Percentiles rank a stretch among this genome's conserved stretches.
phyloP scores from a whole-genome alignment of 2,113 vertebrate species.

The Phainopepla nitens region DNA sequence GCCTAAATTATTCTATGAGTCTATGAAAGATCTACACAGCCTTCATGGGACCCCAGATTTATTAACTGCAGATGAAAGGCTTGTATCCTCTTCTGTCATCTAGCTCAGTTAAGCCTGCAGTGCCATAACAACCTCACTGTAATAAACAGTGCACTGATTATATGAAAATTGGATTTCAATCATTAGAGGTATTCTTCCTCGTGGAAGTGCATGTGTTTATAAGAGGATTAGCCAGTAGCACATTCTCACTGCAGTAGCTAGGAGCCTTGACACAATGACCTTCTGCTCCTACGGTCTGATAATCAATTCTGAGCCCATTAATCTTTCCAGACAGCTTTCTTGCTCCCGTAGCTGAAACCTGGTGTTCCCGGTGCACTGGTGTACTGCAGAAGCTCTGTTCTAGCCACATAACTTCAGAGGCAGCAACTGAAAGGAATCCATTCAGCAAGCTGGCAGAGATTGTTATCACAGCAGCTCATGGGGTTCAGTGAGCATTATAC shows the following conservation, averaged over 20 bases:
- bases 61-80: not conserved
- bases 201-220: not conserved
- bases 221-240: not conserved
- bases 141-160: not conserved
- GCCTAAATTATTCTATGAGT: not conserved
- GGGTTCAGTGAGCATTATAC: conserved; percentile 30
- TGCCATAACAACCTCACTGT: not conserved
- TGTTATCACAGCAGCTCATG: conserved; percentile 26
- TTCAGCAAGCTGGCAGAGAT: conserved; percentile 56
- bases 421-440: conserved; percentile 47
- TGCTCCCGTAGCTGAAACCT: not conserved
- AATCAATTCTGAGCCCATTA: not conserved
- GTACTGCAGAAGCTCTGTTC: not conserved
- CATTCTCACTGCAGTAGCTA: not conserved
- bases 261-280: not conserved
- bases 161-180: not conserved
- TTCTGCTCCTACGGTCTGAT: not conserved
- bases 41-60: not conserved
- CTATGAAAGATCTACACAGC: not conserved
- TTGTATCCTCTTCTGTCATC: not conserved
- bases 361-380: not conserved
- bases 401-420: not conserved
- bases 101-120: not conserved
- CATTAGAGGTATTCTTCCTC: not conserved
- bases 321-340: not conserved